Conservation (phyloP, 2,888 invertebrate genomes). For the Diplolepis rosae region DNA sequence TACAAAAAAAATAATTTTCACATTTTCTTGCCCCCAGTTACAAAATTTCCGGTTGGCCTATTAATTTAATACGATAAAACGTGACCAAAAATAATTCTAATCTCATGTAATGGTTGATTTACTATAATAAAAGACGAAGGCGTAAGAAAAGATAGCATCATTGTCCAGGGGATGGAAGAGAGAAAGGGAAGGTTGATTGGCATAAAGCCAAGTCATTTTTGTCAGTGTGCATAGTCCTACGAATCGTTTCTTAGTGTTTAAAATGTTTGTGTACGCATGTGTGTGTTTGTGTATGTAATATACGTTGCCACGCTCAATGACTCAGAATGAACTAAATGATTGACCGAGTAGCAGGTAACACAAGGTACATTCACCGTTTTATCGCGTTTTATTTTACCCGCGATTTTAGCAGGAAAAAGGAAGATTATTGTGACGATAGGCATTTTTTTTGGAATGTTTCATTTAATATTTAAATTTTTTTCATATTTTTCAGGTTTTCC, state of each 20-base stretch:
- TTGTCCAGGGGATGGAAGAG: background rate
- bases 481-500: background rate
- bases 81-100: background rate
- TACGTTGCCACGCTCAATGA: slow-evolving; percentile 39
- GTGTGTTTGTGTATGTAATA: background rate
- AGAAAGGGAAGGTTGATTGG: background rate
- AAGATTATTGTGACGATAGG: background rate
- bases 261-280: background rate
- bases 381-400: background rate
- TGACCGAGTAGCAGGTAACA: slow-evolving; percentile 53
- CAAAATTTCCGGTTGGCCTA: background rate
- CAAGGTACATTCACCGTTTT: slow-evolving; percentile 50
- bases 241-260: background rate
- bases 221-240: background rate
- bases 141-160: background rate
- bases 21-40: background rate
- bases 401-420: slow-evolving; percentile 38
- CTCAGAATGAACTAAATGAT: slow-evolving; percentile 45
- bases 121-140: background rate
- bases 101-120: background rate
- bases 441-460: background rate
- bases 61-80: background rate
- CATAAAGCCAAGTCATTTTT: background rate
- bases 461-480: background rate
- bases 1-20: background rate